phyloP scores from a whole-genome alignment of 2,113 vertebrate species.

The Chaetodon trifascialis region DNA sequence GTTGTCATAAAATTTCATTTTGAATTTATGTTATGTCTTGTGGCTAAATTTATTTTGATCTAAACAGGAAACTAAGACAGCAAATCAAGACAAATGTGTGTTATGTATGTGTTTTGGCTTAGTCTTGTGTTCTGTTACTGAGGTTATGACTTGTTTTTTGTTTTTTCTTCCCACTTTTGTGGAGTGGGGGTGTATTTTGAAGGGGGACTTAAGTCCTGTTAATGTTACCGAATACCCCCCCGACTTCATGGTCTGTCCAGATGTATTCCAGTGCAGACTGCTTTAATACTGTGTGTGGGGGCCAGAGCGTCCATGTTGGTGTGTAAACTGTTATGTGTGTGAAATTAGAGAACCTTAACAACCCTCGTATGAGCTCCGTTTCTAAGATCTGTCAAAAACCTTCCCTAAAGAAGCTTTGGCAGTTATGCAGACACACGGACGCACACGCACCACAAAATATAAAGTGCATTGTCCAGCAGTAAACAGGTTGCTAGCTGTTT shows the following conservation, averaged over 20 bases:
- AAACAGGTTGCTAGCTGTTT: slow-evolving; percentile 17
- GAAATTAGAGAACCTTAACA: neutral
- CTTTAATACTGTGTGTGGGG: neutral
- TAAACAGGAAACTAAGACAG: neutral
- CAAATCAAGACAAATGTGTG: neutral
- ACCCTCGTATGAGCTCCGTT: neutral
- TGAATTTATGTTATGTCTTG: neutral
- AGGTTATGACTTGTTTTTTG: neutral
- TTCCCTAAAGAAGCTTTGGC: neutral
- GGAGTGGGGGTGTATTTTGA: neutral
- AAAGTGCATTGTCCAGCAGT: slow-evolving; percentile 24
- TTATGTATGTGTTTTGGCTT: too few relatives aligned
- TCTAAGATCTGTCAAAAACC: neutral
- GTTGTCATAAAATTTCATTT: neutral
- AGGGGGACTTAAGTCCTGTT: neutral
- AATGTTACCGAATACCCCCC: neutral
- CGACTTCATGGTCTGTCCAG: neutral
- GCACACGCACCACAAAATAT: slow-evolving; percentile 1
- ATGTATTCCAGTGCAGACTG: slow-evolving; percentile 2
- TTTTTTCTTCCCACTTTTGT: neutral
- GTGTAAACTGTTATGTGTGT: neutral
- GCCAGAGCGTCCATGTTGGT: neutral
- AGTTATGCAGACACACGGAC: neutral
- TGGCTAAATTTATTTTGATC: neutral
- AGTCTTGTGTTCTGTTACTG: neutral